Conservation (phyloP, 2,888 invertebrate species). For the Stenotaenia linearis region DNA sequence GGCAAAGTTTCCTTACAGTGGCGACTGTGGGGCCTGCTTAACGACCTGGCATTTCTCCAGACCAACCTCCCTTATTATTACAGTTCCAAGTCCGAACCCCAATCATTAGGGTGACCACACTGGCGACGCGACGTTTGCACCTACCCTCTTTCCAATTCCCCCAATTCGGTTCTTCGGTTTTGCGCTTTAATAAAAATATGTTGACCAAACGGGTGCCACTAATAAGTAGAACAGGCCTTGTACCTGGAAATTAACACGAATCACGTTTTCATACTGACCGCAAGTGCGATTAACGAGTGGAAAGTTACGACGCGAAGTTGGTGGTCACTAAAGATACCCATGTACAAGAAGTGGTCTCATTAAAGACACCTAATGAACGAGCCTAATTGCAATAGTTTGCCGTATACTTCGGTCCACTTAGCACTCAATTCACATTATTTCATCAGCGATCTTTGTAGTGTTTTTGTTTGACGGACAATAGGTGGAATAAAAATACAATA, state of each 20-base stretch:
- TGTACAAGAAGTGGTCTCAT: neutral
- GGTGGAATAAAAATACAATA: neutral
- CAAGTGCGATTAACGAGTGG: neutral
- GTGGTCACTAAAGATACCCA: neutral
- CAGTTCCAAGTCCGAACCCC: neutral
- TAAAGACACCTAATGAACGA: neutral
- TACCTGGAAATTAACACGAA: neutral
- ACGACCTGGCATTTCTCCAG: neutral
- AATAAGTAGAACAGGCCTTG: neutral
- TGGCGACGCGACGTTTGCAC: neutral
- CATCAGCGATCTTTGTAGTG: too few species aligned
- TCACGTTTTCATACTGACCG: neutral
- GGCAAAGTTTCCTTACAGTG: neutral
- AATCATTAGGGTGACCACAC: neutral
- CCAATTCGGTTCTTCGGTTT: neutral
- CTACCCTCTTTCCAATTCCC: neutral
- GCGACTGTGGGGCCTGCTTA: neutral
- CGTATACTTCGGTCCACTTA: neutral
- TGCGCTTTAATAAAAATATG: neutral
- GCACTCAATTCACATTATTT: neutral
- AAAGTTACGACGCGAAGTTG: neutral
- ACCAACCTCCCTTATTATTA: neutral
- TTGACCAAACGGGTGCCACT: neutral
- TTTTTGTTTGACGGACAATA: too few species aligned
- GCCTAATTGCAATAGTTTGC: neutral